Evolutionary conservation across 2,888 invertebrate species (phyloP).

Genomic region (Tipula lateralis): DNA sequence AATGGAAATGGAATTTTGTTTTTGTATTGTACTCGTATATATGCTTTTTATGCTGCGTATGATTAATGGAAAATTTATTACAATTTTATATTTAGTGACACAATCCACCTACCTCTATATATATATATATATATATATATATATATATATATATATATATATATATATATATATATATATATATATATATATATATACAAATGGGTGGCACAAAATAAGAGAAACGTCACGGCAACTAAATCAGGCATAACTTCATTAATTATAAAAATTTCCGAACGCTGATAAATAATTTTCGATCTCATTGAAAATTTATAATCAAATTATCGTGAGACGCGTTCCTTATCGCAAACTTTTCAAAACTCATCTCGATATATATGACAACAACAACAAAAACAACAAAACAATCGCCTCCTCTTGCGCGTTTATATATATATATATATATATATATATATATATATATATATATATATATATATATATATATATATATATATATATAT

Average conservation of each 20-base stretch:
- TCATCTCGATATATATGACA: neutral
- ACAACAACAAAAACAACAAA: too few species aligned
- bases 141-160: too few species aligned
- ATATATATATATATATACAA: too few species aligned
- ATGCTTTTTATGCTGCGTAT: too few species aligned
- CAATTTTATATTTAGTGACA: neutral
- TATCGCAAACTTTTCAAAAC: neutral
- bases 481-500: too few species aligned
- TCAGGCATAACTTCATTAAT: neutral
- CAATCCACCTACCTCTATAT: neutral
- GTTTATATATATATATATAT: too few species aligned
- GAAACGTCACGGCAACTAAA: neutral
- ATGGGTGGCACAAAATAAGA: neutral
- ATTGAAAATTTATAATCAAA: neutral
- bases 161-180: too few species aligned
- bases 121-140: too few species aligned
- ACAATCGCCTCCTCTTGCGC: too few species aligned
- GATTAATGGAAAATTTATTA: neutral
- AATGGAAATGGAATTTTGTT: neutral
- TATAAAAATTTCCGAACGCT: neutral
- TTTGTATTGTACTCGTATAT: neutral
- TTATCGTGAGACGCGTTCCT: neutral
- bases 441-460: too few species aligned
- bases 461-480: too few species aligned
- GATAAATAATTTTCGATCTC: neutral